phyloP scores from a whole-genome alignment of 2,888 invertebrate species.

The Cephus runcator region DNA sequence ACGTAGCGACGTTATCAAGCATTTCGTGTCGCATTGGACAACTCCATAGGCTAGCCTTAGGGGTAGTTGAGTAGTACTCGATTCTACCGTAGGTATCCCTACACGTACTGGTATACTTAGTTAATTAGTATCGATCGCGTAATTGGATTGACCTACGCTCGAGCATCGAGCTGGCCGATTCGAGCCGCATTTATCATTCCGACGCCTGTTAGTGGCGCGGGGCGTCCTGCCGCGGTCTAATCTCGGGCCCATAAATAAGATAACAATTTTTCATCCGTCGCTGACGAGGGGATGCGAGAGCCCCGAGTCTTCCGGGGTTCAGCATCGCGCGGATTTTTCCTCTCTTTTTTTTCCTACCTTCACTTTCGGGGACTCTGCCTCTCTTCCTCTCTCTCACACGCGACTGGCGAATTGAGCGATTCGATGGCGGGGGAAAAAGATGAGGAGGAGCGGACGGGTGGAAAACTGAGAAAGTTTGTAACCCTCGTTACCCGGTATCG shows the following conservation, averaged over 20 bases:
- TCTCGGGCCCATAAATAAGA: conserved; percentile 60
- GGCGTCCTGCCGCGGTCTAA: conserved; percentile 42
- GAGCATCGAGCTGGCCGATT: conserved; percentile 14
- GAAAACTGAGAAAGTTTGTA: conserved; percentile 56
- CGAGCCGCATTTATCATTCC: conserved; percentile 45
- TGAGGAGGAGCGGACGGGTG: conserved; percentile 12
- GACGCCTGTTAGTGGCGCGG: conserved; percentile 46
- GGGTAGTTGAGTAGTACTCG: not conserved
- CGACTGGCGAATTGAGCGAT: conserved; percentile 22
- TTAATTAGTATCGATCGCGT: conserved; percentile 23
- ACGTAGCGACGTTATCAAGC: not conserved
- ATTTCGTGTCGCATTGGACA: not conserved
- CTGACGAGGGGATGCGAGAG: conserved; percentile 21
- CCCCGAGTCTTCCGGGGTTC: not conserved
- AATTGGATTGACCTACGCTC: conserved; percentile 24
- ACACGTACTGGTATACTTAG: conserved; percentile 7
- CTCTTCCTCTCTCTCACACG: not conserved
- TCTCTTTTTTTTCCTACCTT: not conserved
- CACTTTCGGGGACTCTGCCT: not conserved
- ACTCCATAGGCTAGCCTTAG: not conserved
- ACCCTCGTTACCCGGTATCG: conserved; percentile 61
- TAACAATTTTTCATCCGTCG: conserved; percentile 60
- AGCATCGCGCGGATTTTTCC: not conserved
- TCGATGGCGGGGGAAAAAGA: not conserved
- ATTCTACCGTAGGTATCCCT: not conserved